Conservation (phyloP, 2,888 invertebrate species). For the Tetramorium bicarinatum region DNA sequence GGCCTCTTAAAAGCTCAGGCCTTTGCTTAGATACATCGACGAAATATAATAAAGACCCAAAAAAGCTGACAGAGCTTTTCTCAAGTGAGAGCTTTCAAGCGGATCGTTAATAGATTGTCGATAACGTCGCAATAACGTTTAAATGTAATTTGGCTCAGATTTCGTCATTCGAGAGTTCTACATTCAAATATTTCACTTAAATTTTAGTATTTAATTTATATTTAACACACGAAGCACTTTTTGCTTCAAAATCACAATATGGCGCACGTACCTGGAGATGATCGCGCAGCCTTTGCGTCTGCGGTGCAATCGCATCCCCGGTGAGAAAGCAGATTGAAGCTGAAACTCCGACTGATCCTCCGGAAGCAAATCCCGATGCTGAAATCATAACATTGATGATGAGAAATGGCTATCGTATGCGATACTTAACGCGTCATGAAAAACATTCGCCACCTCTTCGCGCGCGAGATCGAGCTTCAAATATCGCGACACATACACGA, state of each 20-base stretch:
- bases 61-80: background rate
- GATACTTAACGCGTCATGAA: background rate
- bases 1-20: background rate
- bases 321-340: background rate
- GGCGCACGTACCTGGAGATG: background rate
- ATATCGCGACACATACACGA: background rate
- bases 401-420: background rate
- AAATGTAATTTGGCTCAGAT: background rate
- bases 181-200: too few relatives aligned
- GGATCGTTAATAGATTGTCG: background rate
- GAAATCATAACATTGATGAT: conserved; percentile 8
- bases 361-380: background rate
- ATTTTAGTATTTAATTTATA: background rate
- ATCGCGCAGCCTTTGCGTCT: background rate
- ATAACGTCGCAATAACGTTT: background rate
- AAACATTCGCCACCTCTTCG: background rate
- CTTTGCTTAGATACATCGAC: background rate
- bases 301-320: background rate
- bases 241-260: background rate
- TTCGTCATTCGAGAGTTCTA: background rate
- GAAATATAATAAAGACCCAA: background rate
- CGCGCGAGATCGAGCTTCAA: background rate
- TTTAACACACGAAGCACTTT: background rate
- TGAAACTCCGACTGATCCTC: background rate
- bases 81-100: background rate